Conservation (phyloP, 2,113 vertebrate genomes). For the Saguinus midas region DNA sequence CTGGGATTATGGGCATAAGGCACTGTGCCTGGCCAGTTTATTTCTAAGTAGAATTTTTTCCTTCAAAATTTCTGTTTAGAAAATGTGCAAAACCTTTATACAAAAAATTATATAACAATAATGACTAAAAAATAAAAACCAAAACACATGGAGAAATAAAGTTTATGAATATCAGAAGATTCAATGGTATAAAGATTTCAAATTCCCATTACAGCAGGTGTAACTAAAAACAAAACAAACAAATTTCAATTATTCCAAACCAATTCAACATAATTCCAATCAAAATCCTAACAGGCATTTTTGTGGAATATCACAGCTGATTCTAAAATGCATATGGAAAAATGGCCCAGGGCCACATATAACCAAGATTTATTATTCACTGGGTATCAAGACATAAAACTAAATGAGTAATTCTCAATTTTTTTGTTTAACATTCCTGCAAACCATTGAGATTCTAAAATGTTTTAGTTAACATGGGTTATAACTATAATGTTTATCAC, state of each 20-base stretch:
- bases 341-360: not conserved
- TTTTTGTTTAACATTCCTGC: not conserved
- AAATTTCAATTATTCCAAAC: not conserved
- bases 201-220: too few species aligned
- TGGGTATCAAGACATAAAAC: not conserved
- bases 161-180: not conserved
- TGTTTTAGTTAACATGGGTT: not conserved
- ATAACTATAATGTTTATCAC: not conserved
- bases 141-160: not conserved
- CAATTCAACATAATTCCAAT: not conserved
- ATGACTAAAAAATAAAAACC: not conserved
- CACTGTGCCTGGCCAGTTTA: not conserved
- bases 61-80: not conserved
- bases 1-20: too few species aligned
- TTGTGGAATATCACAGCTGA: not conserved
- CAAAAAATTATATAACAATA: not conserved
- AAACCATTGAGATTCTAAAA: not conserved
- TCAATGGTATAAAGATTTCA: not conserved
- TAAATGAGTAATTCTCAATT: not conserved
- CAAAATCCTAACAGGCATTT: not conserved
- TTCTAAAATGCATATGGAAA: not conserved
- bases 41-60: slow-evolving; percentile 6
- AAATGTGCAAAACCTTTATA: not conserved
- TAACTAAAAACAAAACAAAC: too few species aligned
- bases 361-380: too few species aligned